Evolutionary conservation across 2,888 invertebrate species (phyloP), one percentile per base, ranked within the genome.

Genomic region (Drosophila niveifrons): DNA sequence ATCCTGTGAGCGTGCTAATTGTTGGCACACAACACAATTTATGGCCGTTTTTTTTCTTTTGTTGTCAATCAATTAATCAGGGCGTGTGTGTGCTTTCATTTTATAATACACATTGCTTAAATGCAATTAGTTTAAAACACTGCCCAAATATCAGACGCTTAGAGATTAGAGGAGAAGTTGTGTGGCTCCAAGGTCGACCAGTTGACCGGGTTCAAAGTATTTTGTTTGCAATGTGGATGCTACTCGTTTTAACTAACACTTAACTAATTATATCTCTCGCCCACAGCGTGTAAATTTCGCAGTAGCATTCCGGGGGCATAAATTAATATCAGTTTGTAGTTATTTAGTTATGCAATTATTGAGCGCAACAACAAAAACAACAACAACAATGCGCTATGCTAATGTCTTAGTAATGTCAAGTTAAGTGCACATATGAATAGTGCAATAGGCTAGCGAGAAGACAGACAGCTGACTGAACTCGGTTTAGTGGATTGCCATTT

Each of bases 11-110:
- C 43, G 7, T 36, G 31, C 56, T 72, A 62, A 71, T 75, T 75
- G 62, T 52, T 56, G 63, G 15, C 47, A 18, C 4, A 34, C n/a
- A 64, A 18, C 6, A 18, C 6, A 36, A 23, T 69, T 72, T 64
- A 77, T 15, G 50, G 15, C 39, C 47, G 23, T 23, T 23, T 23
- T 23, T 23, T 56, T 18, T 51, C 6, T 23, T 23, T 56, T 18
- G 47, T 73, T 52, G 65, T 66, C 55, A 56, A 68, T 66, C 62
- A 58, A 66, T 74, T 78, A 70, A 78, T 78, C 51, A 52, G 70
- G 74, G 78, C 52, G 78, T 59, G 74, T 61, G 61, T 46, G 61
- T 46, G 31, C 10, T 31, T 31, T 31, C 11, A 36, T 36, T 36
- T 10, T 44, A 23, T 44, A 61, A 53, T 31, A 15, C 23, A 36